These are phyloP conservation scores for Crotalus horridus DNA, from an alignment of 2,113 vertebrate species.

Conservation along the genomic window DNA sequence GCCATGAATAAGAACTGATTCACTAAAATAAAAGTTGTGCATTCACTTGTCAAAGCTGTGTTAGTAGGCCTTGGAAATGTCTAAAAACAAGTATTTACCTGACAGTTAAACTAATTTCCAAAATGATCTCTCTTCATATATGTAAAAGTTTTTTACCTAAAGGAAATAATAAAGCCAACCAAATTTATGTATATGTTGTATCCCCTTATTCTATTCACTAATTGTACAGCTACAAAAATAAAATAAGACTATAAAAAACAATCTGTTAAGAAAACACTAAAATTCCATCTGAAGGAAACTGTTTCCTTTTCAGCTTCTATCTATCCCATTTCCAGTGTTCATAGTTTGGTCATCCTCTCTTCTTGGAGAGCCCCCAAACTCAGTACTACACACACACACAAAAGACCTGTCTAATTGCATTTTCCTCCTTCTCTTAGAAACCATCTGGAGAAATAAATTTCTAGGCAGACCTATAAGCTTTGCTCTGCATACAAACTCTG, in stretches of 20 bases:
- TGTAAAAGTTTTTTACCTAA: neutral
- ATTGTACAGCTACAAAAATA: neutral
- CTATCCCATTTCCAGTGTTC: neutral
- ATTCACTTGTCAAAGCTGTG: neutral
- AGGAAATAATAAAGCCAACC: conserved; percentile 13
- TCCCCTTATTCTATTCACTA: conserved; percentile 19
- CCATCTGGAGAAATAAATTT: neutral
- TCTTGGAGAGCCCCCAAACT: neutral
- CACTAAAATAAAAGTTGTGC: neutral
- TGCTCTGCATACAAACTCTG: neutral
- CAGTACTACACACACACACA: neutral
- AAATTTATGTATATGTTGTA: conserved; percentile 20
- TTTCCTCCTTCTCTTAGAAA: neutral
- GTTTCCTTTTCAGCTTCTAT: neutral
- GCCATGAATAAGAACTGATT: neutral
- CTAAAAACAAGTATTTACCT: neutral
- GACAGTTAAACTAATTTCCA: conserved; percentile 18
- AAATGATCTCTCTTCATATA: neutral
- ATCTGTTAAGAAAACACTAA: neutral
- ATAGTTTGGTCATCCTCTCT: neutral
- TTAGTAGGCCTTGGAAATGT: accelerated
- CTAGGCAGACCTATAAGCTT: neutral
- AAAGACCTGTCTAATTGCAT: neutral
- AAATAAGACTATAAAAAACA: neutral
- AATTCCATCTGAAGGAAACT: neutral